Evolutionary conservation across 2,113 vertebrate genomes (phyloP).

Genomic region (Scopus umbretta): DNA sequence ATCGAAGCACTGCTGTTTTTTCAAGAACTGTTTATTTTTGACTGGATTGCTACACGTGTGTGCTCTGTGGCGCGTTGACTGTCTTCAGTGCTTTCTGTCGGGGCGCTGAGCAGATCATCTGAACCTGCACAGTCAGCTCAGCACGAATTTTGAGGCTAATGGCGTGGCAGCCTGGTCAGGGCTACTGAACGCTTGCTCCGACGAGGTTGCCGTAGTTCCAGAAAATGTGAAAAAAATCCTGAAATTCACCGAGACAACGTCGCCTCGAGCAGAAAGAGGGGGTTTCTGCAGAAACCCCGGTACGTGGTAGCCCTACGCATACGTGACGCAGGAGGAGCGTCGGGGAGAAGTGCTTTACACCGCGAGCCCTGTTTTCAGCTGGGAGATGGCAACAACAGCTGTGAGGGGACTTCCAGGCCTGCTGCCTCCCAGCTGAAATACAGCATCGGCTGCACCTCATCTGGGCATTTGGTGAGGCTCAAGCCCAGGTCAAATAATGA

Average conservation of each 20-base stretch:
- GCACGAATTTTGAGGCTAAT: not conserved
- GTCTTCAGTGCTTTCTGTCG: not conserved
- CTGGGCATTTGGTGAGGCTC: not conserved
- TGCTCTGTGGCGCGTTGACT: not conserved
- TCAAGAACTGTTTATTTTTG: not conserved
- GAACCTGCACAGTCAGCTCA: not conserved
- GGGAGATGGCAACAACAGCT: not conserved
- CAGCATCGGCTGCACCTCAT: not conserved
- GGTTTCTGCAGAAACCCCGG: not conserved
- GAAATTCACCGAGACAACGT: not conserved
- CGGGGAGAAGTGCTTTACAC: not conserved
- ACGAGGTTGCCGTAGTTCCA: not conserved
- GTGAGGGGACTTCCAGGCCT: not conserved
- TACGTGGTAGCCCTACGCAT: not conserved
- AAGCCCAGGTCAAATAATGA: not conserved
- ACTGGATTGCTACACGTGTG: not conserved
- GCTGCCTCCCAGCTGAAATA: not conserved
- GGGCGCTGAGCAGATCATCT: not conserved
- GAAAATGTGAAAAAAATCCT: not conserved
- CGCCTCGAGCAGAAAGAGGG: not conserved
- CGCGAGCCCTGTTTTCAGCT: not conserved
- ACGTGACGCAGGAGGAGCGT: not conserved
- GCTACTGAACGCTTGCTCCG: not conserved
- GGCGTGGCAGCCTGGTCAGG: not conserved
- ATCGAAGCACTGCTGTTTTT: not conserved